Evolutionary conservation across 2,113 vertebrate genomes (phyloP), one percentile per base, ranked within the genome.

Genomic region (Acanthochromis polyacanthus): DNA sequence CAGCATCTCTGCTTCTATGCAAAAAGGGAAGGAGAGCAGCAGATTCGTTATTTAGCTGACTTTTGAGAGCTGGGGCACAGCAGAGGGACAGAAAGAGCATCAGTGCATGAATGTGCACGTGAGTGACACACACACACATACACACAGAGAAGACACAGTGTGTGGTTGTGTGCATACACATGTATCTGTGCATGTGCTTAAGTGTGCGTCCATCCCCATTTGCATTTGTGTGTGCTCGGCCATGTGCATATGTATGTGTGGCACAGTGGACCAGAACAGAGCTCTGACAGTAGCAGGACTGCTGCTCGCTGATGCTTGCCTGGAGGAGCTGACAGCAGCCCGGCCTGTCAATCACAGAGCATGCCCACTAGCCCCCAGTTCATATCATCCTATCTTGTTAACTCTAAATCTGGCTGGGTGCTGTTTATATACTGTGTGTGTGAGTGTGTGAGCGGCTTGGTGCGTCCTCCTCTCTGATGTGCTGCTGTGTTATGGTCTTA

Each of bases 251-350:
- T 88, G 93, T 95, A 95, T 97, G 92, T 95, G 96, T 96, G 96
- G 95, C 95, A 98, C 97, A 97, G 94, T 95, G 95, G 97, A 96
- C 96, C 97, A 96, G 96, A 98, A 98, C 97, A 92, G 95, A 96
- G 96, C 87, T 93, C 95, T 98, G 97, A 97, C 97, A 97, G 97
- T 95, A 96, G 96, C 96, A 96, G 92, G 91, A 85, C 95, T 93
- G 95, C 94, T 95, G 96, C 96, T 96, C 96, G 95, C 96, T 93
- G 93, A 93, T 91, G 89, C 91, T 86, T 91, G 97, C 91, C 95
- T 95, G 95, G 95, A 95, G 8, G 79, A 95, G 93, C 95, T 96
- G 97, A 98, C 97, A 97, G 96, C 94, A 93, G 95, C 95, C 94
- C 92, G 93, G 93, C 94, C 96, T 96, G 96, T 97, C 97, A 96